Base-by-base conservation (phyloP, 30 jellyfish, hydroid and myxozoan species). In the Rhopilema esculentum region DNA sequence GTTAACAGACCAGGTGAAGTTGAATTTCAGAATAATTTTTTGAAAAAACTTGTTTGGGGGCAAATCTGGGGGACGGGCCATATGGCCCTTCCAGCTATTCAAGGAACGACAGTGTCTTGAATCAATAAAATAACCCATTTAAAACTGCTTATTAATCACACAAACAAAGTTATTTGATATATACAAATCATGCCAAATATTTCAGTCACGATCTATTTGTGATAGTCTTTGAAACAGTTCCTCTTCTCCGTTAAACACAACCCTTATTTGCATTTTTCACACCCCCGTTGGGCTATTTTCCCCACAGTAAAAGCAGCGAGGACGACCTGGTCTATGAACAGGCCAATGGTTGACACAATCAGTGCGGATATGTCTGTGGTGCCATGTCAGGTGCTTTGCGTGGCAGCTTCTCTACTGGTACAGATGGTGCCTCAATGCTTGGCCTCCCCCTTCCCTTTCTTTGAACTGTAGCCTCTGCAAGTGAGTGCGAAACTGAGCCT, bases 301-400 rank as follows among this genome's bases (percentile, higher is more conserved):
- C 29, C 84, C 77, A 68, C 91, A 82, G 72, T 65, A 25, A 0
- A 21, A 64, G 52, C 86, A 82, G 1, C 86, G 49, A 50, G 91
- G 91, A 20, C 75, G 62, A 65, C 66, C 86, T 33, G 75, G 80
- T 33, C 85, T 66, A 16, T 65, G 65, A 23, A 65, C 85, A 22
- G 91, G 84, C 91, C 84, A 82, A 69, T 66, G 86, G 48, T 30
- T 6, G 20, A 52, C 53, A 21, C 33, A 32, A 27, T 82, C 91
- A 19, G 33, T 0, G 28, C 74, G 86, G 62, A 82, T 24, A 69
- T 65, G 57, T 51, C 77, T 82, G 91, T 65, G 89, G 63, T 27
- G 66, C 72, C 29, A 21, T 19, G 72, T 69, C 91, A 28, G 91
- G 84, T 65, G 91, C 91, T 49, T 67, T 82, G 19, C 84, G 23